These are phyloP conservation scores for Petrolisthes cinctipes DNA, from an alignment of 2,888 invertebrate genomes.

Conservation along the genomic window DNA sequence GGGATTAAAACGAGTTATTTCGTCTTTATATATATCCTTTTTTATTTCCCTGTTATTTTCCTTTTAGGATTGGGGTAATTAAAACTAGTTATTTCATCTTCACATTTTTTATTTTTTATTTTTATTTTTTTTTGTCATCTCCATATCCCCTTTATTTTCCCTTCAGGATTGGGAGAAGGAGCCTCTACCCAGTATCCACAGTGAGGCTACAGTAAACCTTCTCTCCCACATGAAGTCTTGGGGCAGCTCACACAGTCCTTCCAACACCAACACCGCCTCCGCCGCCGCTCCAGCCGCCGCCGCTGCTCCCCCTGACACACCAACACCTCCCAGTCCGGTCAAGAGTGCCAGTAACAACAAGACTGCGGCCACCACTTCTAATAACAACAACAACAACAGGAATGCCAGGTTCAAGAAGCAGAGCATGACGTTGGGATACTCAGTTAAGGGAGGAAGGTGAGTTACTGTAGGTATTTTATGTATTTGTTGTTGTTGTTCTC, in stretches of 20 bases:
- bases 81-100: too few relatives aligned
- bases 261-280: neutral
- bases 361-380: neutral
- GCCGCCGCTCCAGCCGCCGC: neutral
- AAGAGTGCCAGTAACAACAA: neutral
- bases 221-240: slow-evolving; percentile 40
- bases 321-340: neutral
- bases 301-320: neutral
- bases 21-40: too few relatives aligned
- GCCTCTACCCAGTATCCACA: slow-evolving; percentile 80
- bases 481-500: too few relatives aligned
- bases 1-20: too few relatives aligned
- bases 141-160: neutral
- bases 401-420: slow-evolving; percentile 1
- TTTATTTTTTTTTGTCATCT: neutral
- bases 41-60: too few relatives aligned
- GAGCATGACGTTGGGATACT: slow-evolving; percentile 12
- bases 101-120: neutral
- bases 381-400: slow-evolving; percentile 19
- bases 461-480: neutral
- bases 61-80: too few relatives aligned
- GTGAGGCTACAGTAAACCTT: slow-evolving; percentile 35
- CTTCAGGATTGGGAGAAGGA: slow-evolving; percentile 87
- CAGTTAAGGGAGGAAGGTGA: slow-evolving; percentile 11
- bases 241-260: neutral